Evolutionary conservation across 2,797 vertebrate species (phyloP).

Genomic region (Agapornis canus): DNA sequence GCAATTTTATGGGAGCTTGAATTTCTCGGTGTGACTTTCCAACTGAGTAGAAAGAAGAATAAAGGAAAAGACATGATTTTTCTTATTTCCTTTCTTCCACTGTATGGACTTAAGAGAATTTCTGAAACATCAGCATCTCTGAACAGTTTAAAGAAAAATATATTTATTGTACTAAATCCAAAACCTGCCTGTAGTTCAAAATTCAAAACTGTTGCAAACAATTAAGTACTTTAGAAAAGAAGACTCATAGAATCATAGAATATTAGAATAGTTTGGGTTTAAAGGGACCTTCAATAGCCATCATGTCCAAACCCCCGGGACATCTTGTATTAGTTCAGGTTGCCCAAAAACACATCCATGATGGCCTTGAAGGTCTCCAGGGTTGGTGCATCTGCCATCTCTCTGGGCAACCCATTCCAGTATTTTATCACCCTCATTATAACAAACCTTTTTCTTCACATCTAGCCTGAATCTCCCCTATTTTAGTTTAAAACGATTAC

Average conservation of each 20-base stretch:
- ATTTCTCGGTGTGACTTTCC: not conserved
- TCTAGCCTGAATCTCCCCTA: not conserved
- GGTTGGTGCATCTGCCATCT: not conserved
- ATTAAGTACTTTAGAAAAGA: not conserved
- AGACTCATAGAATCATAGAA: not conserved
- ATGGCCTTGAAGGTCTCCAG: not conserved
- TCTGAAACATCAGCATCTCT: not conserved
- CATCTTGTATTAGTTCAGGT: not conserved
- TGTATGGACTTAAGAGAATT: not conserved
- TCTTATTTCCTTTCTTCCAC: not conserved
- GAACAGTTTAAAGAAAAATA: not conserved
- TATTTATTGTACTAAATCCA: not conserved
- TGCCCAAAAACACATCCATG: not conserved
- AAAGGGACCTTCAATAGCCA: not conserved
- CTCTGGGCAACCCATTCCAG: not conserved
- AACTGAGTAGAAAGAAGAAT: not conserved
- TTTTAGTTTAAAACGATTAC: not conserved
- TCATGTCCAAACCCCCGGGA: not conserved
- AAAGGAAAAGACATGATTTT: not conserved
- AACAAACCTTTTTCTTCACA: not conserved
- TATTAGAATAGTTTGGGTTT: not conserved
- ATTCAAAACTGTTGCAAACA: not conserved
- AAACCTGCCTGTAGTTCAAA: not conserved
- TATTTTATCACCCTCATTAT: not conserved
- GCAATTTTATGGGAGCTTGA: not conserved